These are phyloP conservation scores for Troides oblongomaculatus DNA, from an alignment of 2,888 invertebrate genomes.

Conservation along the genomic window DNA sequence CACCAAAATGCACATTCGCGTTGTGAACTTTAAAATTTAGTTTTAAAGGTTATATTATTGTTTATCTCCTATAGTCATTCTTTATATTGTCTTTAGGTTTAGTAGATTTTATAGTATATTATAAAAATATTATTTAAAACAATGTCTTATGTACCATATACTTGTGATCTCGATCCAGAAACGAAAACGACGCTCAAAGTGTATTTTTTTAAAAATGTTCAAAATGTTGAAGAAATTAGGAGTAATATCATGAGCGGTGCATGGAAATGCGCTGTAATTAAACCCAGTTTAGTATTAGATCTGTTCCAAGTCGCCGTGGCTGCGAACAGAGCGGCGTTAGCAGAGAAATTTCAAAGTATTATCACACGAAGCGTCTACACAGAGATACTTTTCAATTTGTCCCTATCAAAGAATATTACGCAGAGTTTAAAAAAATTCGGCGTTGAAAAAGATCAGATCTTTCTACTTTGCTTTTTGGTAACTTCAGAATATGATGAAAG, in stretches of 20 bases:
- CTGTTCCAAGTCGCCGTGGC: conserved; percentile 82
- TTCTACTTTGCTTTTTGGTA: conserved; percentile 60
- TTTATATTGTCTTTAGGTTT: not conserved
- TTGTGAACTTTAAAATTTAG: not conserved
- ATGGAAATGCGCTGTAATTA: conserved; percentile 82
- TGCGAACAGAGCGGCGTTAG: conserved; percentile 82
- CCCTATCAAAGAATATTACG: conserved; percentile 84
- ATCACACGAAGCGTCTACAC: conserved; percentile 82
- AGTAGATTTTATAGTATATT: not conserved
- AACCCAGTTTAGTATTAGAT: conserved; percentile 80
- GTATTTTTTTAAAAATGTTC: conserved; percentile 79
- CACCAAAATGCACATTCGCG: not conserved
- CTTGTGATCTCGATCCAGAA: conserved; percentile 64
- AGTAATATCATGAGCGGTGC: conserved; percentile 77
- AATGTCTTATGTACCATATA: conserved; percentile 48
- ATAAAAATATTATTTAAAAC: not conserved
- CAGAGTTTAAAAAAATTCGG: conserved; percentile 84
- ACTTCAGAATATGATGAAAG: conserved; percentile 44
- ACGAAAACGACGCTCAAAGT: conserved; percentile 67
- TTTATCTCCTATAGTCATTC: conserved; percentile 5
- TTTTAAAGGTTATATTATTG: conserved; percentile 13
- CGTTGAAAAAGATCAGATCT: conserved; percentile 57
- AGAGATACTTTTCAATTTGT: conserved; percentile 85
- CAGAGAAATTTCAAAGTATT: conserved; percentile 67
- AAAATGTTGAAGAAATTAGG: conserved; percentile 78